Base-by-base conservation (phyloP, 2,113 vertebrate genomes). In the Pelvicachromis taeniatus region DNA sequence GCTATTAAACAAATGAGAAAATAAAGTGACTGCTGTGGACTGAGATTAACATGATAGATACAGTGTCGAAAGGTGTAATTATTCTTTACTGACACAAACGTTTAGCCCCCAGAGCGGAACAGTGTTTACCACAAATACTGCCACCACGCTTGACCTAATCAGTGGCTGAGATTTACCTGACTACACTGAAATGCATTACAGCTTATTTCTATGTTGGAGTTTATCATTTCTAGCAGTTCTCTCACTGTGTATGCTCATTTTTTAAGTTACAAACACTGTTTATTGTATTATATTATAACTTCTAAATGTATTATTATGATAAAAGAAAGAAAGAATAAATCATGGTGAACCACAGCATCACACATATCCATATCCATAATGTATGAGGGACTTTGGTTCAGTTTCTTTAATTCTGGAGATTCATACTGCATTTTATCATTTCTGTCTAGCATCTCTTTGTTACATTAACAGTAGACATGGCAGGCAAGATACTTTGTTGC, bases 1-100 rank as follows among this genome's bases (percentile, higher is more conserved):
- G 94, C 95, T 95, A 97, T 97, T 97, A 97, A 97, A 97, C 97
- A 97, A 97, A 97, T 95, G 94, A 95, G 96, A 95, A 88, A 97
- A 97, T 97, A 97, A 97, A 96, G 95, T 97, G 96, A 95, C 95
- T 95, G 95, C 89, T 80, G 92, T 50, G 81, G 91, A 87, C 95
- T 87, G 94, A 97, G 97, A 97, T 95, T 94, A 95, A 95, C 93
- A 94, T 87, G 88, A 93, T 90, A 95, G 94, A 95, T 94, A 92
- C 86, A 82, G 89, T 87, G 87, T 87, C 48, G 90, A 93, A 93
- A 88, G 90, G 92, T 93, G 93, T 95, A 95, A 95, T 97, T 96
- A 97, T 93, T 96, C 96, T 95, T 97, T 97, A 96, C 96, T 96
- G 95, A 95, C 92, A 92, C 78, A 86, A 90, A 92, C 84, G 86